Conservation (phyloP, 92 coral and sea anemone genomes). For the Bergia sp. region DNA sequence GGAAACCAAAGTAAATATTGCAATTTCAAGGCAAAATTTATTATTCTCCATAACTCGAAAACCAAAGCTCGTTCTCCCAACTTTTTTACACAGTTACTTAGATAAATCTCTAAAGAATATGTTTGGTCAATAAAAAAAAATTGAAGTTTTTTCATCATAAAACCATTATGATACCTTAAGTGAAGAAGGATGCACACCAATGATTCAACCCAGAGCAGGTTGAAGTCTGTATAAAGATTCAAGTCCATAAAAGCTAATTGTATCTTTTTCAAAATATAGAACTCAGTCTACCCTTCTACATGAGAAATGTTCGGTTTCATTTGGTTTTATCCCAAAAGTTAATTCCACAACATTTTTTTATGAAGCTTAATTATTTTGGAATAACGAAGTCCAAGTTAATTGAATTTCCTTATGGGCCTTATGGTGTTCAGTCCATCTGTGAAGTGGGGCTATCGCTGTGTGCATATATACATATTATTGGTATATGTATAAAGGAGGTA, state of each 20-base stretch:
- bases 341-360: background rate
- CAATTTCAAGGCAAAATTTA: background rate
- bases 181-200: too few relatives aligned
- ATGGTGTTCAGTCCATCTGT: constrained; percentile 30
- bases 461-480: background rate
- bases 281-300: too few relatives aligned
- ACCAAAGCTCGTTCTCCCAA: background rate
- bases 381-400: constrained; percentile 6
- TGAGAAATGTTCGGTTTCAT: background rate
- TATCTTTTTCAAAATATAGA: too few relatives aligned
- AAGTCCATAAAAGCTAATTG: too few relatives aligned
- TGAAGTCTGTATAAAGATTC: too few relatives aligned
- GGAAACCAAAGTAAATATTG: background rate
- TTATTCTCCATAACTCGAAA: constrained; percentile 18
- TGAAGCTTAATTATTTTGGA: background rate
- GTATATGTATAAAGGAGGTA: constrained; percentile 24
- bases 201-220: too few relatives aligned
- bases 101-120: too few relatives aligned
- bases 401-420: constrained; percentile 6
- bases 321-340: background rate
- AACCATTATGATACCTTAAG: too few relatives aligned
- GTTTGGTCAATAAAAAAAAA: too few relatives aligned
- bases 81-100: background rate
- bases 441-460: constrained; percentile 26
- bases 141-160: too few relatives aligned